These are phyloP conservation scores for Macrophya alboannulata DNA, from an alignment of 2,888 invertebrate genomes.

Conservation along the genomic window DNA sequence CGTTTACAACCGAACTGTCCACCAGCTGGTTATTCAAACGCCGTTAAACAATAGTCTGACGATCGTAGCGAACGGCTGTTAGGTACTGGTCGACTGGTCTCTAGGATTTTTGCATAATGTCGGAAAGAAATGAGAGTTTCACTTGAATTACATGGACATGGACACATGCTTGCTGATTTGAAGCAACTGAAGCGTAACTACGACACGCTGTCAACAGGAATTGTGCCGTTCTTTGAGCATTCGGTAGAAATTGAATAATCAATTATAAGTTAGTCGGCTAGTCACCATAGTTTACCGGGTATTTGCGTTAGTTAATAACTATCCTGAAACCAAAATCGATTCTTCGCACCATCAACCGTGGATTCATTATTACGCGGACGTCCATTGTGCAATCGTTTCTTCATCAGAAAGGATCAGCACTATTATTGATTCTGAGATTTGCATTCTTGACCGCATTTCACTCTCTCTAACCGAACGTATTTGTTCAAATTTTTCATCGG, in stretches of 20 bases:
- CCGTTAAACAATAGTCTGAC: slow-evolving; percentile 70
- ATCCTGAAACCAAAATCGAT: slow-evolving; percentile 25
- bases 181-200: slow-evolving; percentile 77
- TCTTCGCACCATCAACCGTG: slow-evolving; percentile 45
- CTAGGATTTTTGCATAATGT: slow-evolving; percentile 75
- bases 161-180: slow-evolving; percentile 73
- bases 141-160: slow-evolving; percentile 73
- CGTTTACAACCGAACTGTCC: slow-evolving; percentile 66
- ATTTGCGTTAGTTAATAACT: slow-evolving; percentile 33
- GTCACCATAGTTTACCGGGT: slow-evolving; percentile 18
- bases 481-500: neutral
- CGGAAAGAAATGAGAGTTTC: slow-evolving; percentile 76
- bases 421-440: slow-evolving; percentile 22
- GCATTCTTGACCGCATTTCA: neutral
- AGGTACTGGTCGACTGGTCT: slow-evolving; percentile 33
- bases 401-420: slow-evolving; percentile 31
- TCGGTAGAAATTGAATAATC: slow-evolving; percentile 44
- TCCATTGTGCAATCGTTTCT: slow-evolving; percentile 26
- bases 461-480: slow-evolving; percentile 20
- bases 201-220: slow-evolving; percentile 59
- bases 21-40: slow-evolving; percentile 62
- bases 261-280: slow-evolving; percentile 22
- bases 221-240: neutral
- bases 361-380: slow-evolving; percentile 24
- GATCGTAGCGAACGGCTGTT: slow-evolving; percentile 8